phyloP scores from a whole-genome alignment of 2,888 invertebrate genomes.

The Koerneria pararmatus region DNA sequence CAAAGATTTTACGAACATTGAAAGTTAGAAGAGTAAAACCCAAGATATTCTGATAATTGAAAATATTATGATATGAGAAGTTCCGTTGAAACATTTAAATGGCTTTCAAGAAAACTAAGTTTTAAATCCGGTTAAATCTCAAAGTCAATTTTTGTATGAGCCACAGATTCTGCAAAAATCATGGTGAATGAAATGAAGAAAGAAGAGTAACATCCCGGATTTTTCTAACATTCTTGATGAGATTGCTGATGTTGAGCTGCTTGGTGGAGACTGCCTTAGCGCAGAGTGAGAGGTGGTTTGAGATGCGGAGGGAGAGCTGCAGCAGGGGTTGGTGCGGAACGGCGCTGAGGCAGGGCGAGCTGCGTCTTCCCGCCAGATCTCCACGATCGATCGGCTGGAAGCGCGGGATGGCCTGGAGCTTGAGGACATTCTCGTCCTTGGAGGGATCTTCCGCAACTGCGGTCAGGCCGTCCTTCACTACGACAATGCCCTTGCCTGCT shows the following conservation, averaged over 20 bases:
- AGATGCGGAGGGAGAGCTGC: slow-evolving; percentile 17
- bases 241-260: slow-evolving; percentile 11
- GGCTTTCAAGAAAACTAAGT: no score
- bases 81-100: no score
- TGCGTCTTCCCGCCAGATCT: slow-evolving; percentile 18
- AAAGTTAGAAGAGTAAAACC: no score
- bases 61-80: no score
- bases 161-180: no score
- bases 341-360: slow-evolving; percentile 1
- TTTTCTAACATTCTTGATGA: slow-evolving; percentile 11
- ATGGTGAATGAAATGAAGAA: no score
- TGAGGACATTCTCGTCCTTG: slow-evolving; percentile 26
- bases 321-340: slow-evolving; percentile 17
- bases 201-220: no score
- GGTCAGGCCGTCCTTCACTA: slow-evolving; percentile 15
- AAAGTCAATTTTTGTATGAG: no score
- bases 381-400: slow-evolving; percentile 42
- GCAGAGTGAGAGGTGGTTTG: slow-evolving; percentile 17
- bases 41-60: no score
- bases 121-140: no score
- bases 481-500: slow-evolving; percentile 20
- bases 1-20: no score
- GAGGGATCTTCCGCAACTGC: slow-evolving; percentile 26
- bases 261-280: slow-evolving; percentile 21
- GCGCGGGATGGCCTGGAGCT: slow-evolving; percentile 38